Evolutionary conservation across 2,113 vertebrate species (phyloP), one percentile per base, ranked within the genome.

Genomic region (Promerops cafer): DNA sequence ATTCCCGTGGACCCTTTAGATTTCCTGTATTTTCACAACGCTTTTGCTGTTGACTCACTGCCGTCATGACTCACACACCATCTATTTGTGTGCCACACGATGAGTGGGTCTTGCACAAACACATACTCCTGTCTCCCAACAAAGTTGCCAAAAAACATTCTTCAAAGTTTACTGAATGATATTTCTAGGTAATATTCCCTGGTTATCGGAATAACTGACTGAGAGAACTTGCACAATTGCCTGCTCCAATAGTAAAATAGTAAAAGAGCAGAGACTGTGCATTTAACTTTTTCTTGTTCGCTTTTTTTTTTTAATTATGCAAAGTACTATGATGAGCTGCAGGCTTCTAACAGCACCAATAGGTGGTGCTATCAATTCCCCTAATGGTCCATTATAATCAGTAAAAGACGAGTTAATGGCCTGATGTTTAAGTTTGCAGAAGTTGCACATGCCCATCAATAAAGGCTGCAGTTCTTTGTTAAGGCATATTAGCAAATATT

Each of bases 281-380:
- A 18, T 22, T 69, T 52, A 35, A 13, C 59, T 45, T 61, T 80
- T 78, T 15, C 8, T 45, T 45, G 2, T 3, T 45, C n/a, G n/a
- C n/a, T n/a, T 14, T 5, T 16, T 37, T 19, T 76, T 76, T 82
- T 24, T 21, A 53, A 66, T 86, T 83, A 75, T 35, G 35, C 33
- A 27, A 35, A 79, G 30, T 26, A 27, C 13, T 9, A 0, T 4
- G 7, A 91, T 52, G 59, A 88, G 47, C 35, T 75, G 75, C 52
- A 92, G 35, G 69, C 60, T 64, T 90, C 15, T 20, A 80, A 22
- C 13, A 47, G 11, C 47, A 93, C 56, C 94, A 83, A 92, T 63
- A 95, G 95, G 94, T 94, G 93, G 89, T 77, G 92, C 90, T 86
- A 57, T 56, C 90, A 95, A 95, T 94, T 88, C 60, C 90, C 30